A percentile compares a stretch with the other conserved stretches of the same genome.
Conservation (phyloP, 2,113 vertebrate species). For the Percina caprodes region DNA sequence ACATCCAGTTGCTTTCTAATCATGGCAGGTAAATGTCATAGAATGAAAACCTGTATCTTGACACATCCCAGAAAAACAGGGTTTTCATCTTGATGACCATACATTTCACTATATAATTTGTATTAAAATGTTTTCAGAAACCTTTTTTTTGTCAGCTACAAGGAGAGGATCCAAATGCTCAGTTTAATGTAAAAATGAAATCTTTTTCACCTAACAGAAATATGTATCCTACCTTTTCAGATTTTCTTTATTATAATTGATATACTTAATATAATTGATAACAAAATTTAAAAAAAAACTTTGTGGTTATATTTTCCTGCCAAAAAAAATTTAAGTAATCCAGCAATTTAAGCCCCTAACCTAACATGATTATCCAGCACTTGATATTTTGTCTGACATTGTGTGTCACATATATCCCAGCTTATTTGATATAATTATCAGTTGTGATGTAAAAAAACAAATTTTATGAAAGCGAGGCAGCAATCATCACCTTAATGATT, state of each 20-base stretch:
- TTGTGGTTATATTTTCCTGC: background rate
- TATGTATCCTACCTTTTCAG: background rate
- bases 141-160: background rate
- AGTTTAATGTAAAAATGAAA: background rate
- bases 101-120: background rate
- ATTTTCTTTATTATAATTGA: background rate
- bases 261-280: background rate
- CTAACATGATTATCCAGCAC: background rate
- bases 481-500: background rate
- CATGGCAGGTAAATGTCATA: background rate
- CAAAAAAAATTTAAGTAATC: background rate
- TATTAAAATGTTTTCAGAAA: background rate
- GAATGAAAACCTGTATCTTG: background rate
- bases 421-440: background rate
- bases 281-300: background rate
- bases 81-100: background rate
- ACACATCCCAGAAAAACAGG: background rate
- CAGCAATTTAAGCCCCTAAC: background rate
- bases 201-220: background rate
- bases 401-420: background rate
- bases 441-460: background rate
- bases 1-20: background rate
- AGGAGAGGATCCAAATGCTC: background rate
- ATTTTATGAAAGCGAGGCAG: slow-evolving; percentile 1
- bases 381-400: slow-evolving; percentile 1